Base-by-base conservation (phyloP, 2,797 vertebrate species). In the Pseudomugil gertrudae region DNA sequence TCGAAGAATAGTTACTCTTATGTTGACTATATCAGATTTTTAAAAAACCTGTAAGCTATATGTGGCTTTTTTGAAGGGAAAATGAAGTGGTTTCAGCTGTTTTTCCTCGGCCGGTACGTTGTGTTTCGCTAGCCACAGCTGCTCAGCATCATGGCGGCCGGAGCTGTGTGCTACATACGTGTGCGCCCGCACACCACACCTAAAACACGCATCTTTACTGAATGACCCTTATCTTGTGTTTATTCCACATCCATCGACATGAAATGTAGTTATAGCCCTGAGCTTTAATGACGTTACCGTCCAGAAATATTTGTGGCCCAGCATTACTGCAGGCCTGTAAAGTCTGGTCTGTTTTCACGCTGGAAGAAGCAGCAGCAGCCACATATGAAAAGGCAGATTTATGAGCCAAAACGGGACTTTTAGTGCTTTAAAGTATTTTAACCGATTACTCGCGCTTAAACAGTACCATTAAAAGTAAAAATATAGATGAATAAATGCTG, bases 141-240 rank as follows among this genome's bases (percentile, higher is more conserved):
- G 30, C 29, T 15, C 13, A 0, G 58, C 67, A 70, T 64, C 52
- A 82, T 78, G 83, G 81, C 85, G 76, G 80, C 76, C 70, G 7
- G 15, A 15, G 27, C 1, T 19, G 17, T 19, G 9, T 26, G 4
- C 52, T 47, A 57, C 23, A 10, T 50, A 50, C 9, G 13, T 38
- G 29, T 57, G 23, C 26, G 29, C 23, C 10, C 43, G 9, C 21
- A 57, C 45, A 19, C 9, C 24, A 24, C 11, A 17, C 13, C 14
- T 15, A 5, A 51, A 27, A 26, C 10, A 26, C 9, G 11, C 8
- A 7, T 27, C 24, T n/a, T 11, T 9, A 3, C 32, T 48, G 2
- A 21, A 1, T 23, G 14, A n/a, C n/a, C 5, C 2, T 26, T 6
- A 35, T 35, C 21, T 15, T 21, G 29, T 14, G 23, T 13, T 57